Conservation (phyloP, 2,797 vertebrate genomes). For the Artibeus lituratus region DNA sequence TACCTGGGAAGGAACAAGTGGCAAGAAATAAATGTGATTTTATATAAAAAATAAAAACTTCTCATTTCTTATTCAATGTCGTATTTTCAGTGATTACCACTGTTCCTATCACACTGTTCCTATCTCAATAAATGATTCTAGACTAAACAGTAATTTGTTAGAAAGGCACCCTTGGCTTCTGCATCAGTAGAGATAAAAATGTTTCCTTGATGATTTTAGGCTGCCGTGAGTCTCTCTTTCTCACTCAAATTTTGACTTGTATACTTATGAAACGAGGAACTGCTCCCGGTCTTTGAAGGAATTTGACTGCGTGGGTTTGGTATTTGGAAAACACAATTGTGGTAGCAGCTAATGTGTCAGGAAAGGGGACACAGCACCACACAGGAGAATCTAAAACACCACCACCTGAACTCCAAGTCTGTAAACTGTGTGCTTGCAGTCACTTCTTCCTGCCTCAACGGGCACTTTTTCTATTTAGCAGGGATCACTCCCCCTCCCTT, state of each 20-base stretch:
- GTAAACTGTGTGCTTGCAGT: not conserved
- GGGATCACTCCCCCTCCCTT: not conserved
- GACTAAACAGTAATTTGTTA: not conserved
- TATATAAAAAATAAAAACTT: not conserved
- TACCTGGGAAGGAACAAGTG: not conserved
- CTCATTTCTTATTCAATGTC: not conserved
- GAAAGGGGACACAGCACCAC: not conserved
- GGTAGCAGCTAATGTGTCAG: not conserved
- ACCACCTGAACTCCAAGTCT: not conserved
- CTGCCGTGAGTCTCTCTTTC: not conserved
- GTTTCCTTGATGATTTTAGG: not conserved
- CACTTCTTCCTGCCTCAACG: not conserved
- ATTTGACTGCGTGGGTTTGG: not conserved
- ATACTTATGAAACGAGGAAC: not conserved
- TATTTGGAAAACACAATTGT: constrained; percentile 6
- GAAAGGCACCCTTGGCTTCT: not conserved
- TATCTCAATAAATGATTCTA: not conserved
- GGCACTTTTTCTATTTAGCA: not conserved
- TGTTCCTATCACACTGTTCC: not conserved
- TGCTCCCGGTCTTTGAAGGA: not conserved
- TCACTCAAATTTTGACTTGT: not conserved
- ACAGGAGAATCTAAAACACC: not conserved
- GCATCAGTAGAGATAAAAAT: not conserved
- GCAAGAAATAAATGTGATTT: not conserved
- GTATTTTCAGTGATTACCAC: not conserved